phyloP scores from a whole-genome alignment of 2,113 vertebrate species.

The Cariama cristata region DNA sequence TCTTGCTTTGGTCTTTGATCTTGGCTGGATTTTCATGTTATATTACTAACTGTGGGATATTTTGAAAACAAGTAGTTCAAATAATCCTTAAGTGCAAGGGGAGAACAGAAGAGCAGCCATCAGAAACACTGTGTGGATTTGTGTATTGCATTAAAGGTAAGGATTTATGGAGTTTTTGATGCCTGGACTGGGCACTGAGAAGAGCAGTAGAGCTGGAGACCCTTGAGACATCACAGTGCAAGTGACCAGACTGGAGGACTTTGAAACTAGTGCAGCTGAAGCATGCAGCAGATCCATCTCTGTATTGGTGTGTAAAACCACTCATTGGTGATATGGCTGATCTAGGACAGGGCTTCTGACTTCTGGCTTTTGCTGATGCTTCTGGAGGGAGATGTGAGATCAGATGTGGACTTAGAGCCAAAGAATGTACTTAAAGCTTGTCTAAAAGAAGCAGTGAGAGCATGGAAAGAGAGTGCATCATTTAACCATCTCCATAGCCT shows the following conservation, averaged over 20 bases:
- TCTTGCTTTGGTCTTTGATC: background rate
- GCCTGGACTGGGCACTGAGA: background rate
- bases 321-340: background rate
- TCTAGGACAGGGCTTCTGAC: background rate
- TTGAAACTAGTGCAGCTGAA: fast-evolving
- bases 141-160: background rate
- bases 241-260: background rate
- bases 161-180: background rate
- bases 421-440: background rate
- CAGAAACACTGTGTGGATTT: background rate
- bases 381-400: background rate
- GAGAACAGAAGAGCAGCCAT: background rate
- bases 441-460: background rate
- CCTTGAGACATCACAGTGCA: background rate
- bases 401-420: background rate
- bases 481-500: background rate
- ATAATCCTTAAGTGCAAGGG: background rate
- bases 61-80: background rate
- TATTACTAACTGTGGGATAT: background rate
- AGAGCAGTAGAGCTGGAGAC: background rate
- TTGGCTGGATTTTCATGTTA: background rate
- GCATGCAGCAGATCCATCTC: background rate
- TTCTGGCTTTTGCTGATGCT: background rate
- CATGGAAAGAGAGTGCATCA: background rate
- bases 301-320: background rate